A percentile compares a stretch with the other conserved stretches of the same genome.
phyloP scores from a whole-genome alignment of 2,888 invertebrate genomes.

The Phytoseiulus persimilis region DNA sequence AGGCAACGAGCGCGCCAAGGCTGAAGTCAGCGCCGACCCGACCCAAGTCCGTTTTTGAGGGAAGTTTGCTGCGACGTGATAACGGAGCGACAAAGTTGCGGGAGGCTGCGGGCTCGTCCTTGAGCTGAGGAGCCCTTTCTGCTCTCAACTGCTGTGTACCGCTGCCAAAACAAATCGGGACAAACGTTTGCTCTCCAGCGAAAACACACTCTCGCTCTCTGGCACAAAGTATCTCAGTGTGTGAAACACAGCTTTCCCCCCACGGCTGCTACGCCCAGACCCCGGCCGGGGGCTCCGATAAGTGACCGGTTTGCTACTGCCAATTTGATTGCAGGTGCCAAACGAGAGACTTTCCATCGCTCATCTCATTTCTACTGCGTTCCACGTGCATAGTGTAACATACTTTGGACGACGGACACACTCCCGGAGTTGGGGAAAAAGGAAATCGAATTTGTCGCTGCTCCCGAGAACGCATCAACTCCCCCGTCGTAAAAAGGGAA shows the following conservation, averaged over 20 bases:
- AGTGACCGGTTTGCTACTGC: no score
- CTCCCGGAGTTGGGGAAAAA: neutral
- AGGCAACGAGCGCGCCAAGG: neutral
- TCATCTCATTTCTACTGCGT: no score
- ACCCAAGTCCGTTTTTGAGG: neutral
- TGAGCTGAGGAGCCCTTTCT: neutral
- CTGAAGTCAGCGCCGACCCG: neutral
- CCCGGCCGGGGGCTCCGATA: no score
- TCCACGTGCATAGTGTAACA: no score
- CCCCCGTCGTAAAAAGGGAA: neutral
- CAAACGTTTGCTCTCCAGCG: no score
- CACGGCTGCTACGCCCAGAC: no score
- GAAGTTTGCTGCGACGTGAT: neutral
- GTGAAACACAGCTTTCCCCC: no score
- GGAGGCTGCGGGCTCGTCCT: neutral
- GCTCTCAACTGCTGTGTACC: neutral
- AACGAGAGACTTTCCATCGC: no score
- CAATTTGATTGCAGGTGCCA: no score
- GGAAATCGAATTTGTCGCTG: neutral
- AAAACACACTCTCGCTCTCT: no score
- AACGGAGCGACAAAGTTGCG: neutral
- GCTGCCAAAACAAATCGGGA: neutral
- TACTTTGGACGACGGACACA: neutral
- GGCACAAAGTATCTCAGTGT: no score
- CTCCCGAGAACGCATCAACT: neutral